Evolutionary conservation across 2,888 invertebrate genomes (phyloP).

Genomic region (Geophilus truncorum): DNA sequence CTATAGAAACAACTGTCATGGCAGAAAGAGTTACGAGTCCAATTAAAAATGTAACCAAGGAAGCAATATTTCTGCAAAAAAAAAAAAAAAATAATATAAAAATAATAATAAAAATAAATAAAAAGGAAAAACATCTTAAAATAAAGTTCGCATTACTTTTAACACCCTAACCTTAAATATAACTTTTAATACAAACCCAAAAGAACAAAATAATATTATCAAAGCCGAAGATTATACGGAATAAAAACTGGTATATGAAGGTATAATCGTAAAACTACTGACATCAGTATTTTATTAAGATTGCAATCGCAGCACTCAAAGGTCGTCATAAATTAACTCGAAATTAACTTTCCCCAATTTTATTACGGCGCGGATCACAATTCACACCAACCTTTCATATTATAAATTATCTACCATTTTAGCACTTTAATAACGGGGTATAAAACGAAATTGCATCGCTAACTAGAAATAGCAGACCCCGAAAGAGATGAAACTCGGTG

Average conservation of each 20-base stretch:
- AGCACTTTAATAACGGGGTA: background rate
- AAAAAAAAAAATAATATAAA: background rate
- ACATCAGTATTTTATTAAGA: background rate
- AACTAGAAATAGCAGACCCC: background rate
- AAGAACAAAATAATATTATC: background rate
- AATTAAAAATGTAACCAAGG: conserved; percentile 47
- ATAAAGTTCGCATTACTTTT: background rate
- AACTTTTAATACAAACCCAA: too few relatives aligned
- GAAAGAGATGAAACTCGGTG: background rate
- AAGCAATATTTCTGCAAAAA: background rate
- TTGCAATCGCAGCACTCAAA: background rate
- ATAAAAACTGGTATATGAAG: background rate
- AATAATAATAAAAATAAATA: background rate
- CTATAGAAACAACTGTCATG: conserved; percentile 48
- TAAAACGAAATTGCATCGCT: background rate
- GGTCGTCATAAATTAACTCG: background rate
- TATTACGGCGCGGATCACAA: background rate
- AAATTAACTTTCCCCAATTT: background rate
- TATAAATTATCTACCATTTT: background rate
- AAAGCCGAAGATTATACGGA: background rate
- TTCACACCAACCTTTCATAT: background rate
- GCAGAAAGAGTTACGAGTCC: conserved; percentile 47
- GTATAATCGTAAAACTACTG: background rate
- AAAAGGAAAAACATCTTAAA: background rate
- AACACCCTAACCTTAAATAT: too few relatives aligned